Evolutionary conservation across 2,888 invertebrate genomes (phyloP).

Genomic region (Octodonta nipae): DNA sequence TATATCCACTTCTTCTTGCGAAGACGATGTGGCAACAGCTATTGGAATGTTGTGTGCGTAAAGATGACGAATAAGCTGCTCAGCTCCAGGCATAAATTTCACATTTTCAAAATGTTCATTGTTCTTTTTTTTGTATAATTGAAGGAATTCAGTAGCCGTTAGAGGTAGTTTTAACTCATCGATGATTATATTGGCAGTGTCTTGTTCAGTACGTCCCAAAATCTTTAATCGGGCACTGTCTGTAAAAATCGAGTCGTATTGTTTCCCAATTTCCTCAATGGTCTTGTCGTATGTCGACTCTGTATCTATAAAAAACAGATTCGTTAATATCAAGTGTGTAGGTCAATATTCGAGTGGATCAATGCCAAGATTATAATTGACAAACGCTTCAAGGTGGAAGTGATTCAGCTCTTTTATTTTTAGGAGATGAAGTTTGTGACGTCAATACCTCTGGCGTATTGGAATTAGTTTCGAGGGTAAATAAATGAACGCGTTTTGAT

Average conservation of each 20-base stretch:
- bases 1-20: conserved; percentile 40
- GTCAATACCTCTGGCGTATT: no score
- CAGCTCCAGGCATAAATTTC: conserved; percentile 44
- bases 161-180: conserved; percentile 47
- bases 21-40: conserved; percentile 56
- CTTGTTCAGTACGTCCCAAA: conserved; percentile 40
- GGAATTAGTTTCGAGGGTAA: no score
- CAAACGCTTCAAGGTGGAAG: no score
- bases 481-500: no score
- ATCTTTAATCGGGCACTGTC: conserved; percentile 48
- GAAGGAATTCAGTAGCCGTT: conserved; percentile 44
- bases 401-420: no score
- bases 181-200: conserved; percentile 41
- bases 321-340: no score
- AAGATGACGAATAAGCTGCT: conserved; percentile 36
- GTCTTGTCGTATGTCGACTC: conserved; percentile 67
- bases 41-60: conserved; percentile 48
- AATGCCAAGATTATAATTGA: no score
- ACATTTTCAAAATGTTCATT: conserved; percentile 41
- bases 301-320: conserved; percentile 60
- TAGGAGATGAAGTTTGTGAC: no score
- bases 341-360: no score
- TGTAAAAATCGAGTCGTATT: conserved; percentile 65
- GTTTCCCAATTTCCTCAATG: conserved; percentile 51
- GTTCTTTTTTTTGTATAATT: conserved; percentile 36